A percentile compares a stretch with the other conserved stretches of the same genome.
Evolutionary conservation across 1,140 invertebrate species (phyloP).

Genomic region (Fopius arisanus): DNA sequence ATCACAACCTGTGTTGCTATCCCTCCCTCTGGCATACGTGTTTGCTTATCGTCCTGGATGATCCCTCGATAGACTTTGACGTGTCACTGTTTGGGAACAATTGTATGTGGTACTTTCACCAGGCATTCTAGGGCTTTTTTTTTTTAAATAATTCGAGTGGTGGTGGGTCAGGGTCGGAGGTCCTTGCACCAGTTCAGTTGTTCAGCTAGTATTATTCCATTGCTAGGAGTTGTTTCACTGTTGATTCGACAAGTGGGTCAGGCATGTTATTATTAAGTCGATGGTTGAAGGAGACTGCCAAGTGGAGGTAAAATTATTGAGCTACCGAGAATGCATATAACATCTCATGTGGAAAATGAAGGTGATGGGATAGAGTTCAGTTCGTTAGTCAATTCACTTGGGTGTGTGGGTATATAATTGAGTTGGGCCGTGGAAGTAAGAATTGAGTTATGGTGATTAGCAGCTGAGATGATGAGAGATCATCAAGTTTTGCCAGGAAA

Average conservation of each 20-base stretch:
- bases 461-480: not conserved
- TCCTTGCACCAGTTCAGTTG: too few relatives aligned
- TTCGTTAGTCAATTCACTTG: not conserved
- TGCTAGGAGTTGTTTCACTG: too few relatives aligned
- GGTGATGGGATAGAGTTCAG: not conserved
- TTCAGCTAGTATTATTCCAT: too few relatives aligned
- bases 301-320: not conserved
- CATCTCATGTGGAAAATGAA: not conserved
- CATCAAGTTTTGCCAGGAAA: too few relatives aligned
- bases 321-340: not conserved
- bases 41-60: not conserved
- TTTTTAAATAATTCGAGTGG: too few relatives aligned
- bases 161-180: too few relatives aligned
- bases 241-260: not conserved
- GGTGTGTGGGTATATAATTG: not conserved
- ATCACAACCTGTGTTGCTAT: not conserved
- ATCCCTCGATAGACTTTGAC: slow-evolving; percentile 11
- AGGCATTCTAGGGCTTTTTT: too few relatives aligned
- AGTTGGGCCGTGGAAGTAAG: too few relatives aligned
- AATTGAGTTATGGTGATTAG: not conserved
- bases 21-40: not conserved
- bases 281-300: not conserved
- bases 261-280: not conserved
- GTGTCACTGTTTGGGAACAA: not conserved
- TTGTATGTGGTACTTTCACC: too few relatives aligned